phyloP scores from a whole-genome alignment of 2,888 invertebrate genomes.

The Furcula furcula region DNA sequence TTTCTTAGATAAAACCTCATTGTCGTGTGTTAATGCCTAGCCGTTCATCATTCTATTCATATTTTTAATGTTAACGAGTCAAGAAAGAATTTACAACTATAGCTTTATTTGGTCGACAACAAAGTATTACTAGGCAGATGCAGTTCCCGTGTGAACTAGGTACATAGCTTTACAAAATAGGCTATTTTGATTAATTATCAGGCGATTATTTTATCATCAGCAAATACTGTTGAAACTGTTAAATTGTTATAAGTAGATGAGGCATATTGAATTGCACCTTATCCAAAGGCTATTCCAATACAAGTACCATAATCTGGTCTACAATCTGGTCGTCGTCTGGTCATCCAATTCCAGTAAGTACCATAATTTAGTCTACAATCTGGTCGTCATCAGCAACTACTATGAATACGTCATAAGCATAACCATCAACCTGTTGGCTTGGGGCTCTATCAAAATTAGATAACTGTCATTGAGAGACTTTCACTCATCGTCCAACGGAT shows the following conservation, averaged over 20 bases:
- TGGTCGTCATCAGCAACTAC: constrained; percentile 18
- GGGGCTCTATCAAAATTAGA: constrained; percentile 63
- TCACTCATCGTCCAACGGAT: constrained; percentile 64
- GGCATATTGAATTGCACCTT: neutral
- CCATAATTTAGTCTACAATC: constrained; percentile 13
- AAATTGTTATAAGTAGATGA: too few species aligned
- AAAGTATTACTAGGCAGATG: neutral
- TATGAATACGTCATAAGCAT: constrained; percentile 16
- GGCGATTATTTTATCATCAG: too few species aligned
- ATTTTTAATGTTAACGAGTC: constrained; percentile 6
- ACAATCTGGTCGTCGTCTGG: neutral
- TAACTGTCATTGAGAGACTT: constrained; percentile 67
- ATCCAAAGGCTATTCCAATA: neutral
- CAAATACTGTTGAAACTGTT: too few species aligned
- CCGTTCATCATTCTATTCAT: constrained; percentile 12
- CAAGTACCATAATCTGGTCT: neutral
- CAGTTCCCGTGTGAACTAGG: too few species aligned
- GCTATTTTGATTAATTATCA: too few species aligned
- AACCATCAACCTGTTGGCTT: constrained; percentile 32
- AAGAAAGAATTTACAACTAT: neutral
- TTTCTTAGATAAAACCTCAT: constrained; percentile 38
- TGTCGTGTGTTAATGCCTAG: constrained; percentile 21
- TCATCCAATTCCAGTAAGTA: neutral
- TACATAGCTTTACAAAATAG: too few species aligned
- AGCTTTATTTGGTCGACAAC: neutral